These are phyloP conservation scores for Andrena praecox DNA, from an alignment of 2,888 invertebrate genomes.

Conservation along the genomic window DNA sequence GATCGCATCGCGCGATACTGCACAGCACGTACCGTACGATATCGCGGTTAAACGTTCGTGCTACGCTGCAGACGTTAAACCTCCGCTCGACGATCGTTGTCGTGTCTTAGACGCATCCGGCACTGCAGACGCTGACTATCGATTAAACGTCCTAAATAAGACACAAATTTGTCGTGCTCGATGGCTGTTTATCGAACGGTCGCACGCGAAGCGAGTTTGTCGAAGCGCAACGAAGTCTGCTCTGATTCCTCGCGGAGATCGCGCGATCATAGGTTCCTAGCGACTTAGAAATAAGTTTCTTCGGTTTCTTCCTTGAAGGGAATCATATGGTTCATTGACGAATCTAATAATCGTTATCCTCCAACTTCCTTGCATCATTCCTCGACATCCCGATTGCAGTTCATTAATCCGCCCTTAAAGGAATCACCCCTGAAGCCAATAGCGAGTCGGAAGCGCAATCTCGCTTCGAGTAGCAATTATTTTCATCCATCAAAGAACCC, in stretches of 20 bases:
- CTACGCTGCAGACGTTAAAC: slow-evolving; percentile 30
- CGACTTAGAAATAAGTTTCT: no score
- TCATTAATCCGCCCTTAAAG: not conserved
- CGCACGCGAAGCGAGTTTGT: not conserved
- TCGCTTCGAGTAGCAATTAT: not conserved
- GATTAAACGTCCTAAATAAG: slow-evolving; percentile 33
- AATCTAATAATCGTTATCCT: no score
- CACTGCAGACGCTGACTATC: not conserved
- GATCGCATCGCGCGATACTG: slow-evolving; percentile 51
- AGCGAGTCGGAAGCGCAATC: not conserved
- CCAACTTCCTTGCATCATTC: not conserved
- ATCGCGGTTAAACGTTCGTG: slow-evolving; percentile 41
- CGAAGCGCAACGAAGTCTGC: not conserved
- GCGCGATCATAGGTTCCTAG: not conserved
- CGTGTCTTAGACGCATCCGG: not conserved
- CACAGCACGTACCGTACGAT: slow-evolving; percentile 30
- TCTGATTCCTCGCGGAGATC: slow-evolving; percentile 11
- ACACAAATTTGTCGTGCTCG: slow-evolving; percentile 25
- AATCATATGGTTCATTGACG: no score
- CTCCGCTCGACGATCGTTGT: slow-evolving; percentile 26
- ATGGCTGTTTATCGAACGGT: slow-evolving; percentile 3
- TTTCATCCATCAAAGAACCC: no score
- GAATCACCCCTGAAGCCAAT: slow-evolving; percentile 3
- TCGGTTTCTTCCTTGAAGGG: no score
- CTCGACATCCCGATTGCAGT: not conserved